Conservation (phyloP, 2,888 invertebrate species). For the Girardia tigrina region DNA sequence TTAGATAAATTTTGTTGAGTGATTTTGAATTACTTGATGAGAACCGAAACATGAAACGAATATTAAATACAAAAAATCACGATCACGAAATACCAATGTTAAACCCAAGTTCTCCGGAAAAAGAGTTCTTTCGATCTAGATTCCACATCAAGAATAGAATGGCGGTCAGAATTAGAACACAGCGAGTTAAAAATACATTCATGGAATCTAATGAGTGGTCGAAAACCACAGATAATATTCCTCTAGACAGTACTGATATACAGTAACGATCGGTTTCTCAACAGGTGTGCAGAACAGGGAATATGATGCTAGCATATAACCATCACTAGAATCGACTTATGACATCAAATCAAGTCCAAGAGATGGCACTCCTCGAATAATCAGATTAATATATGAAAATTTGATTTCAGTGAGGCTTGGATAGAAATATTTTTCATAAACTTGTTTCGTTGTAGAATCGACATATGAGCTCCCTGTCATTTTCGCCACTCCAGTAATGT, state of each 20-base stretch:
- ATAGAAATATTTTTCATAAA: not conserved
- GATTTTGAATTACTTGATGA: too few relatives aligned
- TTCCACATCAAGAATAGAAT: slow-evolving; percentile 16
- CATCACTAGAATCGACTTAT: slow-evolving; percentile 16
- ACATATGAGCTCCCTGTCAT: not conserved
- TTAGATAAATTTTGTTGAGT: too few relatives aligned
- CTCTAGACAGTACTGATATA: not conserved
- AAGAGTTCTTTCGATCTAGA: slow-evolving; percentile 11
- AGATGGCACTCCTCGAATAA: not conserved
- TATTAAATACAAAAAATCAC: too few relatives aligned
- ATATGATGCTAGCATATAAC: not conserved
- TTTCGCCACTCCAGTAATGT: not conserved
- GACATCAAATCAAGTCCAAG: not conserved
- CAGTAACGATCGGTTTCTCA: not conserved
- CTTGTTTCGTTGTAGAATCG: not conserved
- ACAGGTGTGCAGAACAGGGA: not conserved
- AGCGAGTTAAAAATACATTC: too few relatives aligned
- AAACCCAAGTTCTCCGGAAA: slow-evolving; percentile 23
- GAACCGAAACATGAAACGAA: too few relatives aligned
- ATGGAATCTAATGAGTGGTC: too few relatives aligned
- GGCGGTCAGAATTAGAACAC: not conserved
- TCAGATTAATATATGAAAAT: not conserved
- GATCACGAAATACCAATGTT: too few relatives aligned
- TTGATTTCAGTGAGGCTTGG: not conserved
- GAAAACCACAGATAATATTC: not conserved